These are phyloP conservation scores for Halesus radiatus DNA, from an alignment of 1,140 invertebrate species.

Conservation along the genomic window DNA sequence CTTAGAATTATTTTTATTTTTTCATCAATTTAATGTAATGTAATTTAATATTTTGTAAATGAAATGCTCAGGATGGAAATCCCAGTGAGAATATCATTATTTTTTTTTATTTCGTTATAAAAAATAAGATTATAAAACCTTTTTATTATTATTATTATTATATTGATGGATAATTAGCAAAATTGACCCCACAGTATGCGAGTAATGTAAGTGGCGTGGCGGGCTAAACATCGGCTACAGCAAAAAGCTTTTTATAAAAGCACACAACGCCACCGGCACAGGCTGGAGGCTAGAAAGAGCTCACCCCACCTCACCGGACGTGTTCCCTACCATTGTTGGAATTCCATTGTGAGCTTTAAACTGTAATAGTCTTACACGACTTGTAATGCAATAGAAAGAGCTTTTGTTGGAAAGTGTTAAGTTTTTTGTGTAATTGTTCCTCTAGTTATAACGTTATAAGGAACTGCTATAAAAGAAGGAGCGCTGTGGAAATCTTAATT, in stretches of 20 bases:
- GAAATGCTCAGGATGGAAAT: too few relatives aligned
- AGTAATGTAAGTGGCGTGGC: constrained; percentile 33
- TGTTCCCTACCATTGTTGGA: constrained; percentile 37
- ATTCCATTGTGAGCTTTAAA: constrained; percentile 35
- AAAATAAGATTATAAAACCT: too few relatives aligned
- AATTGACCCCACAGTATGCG: neutral
- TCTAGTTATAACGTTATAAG: neutral
- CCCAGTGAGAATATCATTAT: too few relatives aligned
- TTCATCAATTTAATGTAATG: too few relatives aligned
- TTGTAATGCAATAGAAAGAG: constrained; percentile 40
- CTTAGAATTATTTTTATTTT: too few relatives aligned
- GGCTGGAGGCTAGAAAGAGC: neutral
- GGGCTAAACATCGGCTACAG: constrained; percentile 32
- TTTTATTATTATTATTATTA: too few relatives aligned
- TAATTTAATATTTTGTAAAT: too few relatives aligned
- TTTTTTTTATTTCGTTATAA: too few relatives aligned
- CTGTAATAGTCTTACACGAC: constrained; percentile 42
- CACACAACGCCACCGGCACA: neutral
- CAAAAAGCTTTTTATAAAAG: constrained; percentile 47
- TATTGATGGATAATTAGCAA: too few relatives aligned
- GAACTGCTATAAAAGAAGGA: neutral
- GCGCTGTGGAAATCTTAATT: too few relatives aligned
- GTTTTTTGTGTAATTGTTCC: constrained; percentile 18
- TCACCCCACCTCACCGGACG: constrained; percentile 22
- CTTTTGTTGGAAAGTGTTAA: constrained; percentile 20